phyloP scores from a whole-genome alignment of 2,888 invertebrate species.

The Phrixothrix hirtus region DNA sequence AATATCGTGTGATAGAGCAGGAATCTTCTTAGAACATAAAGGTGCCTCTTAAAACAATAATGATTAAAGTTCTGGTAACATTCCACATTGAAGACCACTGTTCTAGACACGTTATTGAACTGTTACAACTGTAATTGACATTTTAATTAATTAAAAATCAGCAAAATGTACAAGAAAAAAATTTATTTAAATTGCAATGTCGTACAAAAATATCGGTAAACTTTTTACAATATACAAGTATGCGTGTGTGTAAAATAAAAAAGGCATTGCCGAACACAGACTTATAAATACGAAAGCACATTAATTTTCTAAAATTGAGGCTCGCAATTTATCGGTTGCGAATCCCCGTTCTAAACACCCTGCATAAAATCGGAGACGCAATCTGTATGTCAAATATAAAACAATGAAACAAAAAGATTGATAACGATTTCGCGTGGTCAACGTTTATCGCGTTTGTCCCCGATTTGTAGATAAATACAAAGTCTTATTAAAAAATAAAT shows the following conservation, averaged over 20 bases:
- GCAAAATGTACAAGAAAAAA: slow-evolving; percentile 24
- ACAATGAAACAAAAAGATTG: neutral
- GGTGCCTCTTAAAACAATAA: no score
- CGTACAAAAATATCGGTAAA: slow-evolving; percentile 47
- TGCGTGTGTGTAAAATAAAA: slow-evolving; percentile 8
- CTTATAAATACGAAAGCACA: slow-evolving; percentile 1
- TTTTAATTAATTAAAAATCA: neutral
- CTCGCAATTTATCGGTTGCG: no score
- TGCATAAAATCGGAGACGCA: slow-evolving; percentile 34
- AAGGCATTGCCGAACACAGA: neutral
- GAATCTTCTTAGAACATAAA: no score
- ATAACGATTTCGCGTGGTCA: neutral
- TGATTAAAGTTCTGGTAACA: no score
- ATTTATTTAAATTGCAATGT: slow-evolving; percentile 40
- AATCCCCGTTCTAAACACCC: slow-evolving; percentile 35
- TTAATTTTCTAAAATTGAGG: no score
- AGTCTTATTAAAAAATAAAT: neutral
- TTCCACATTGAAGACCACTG: no score
- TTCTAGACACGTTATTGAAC: no score
- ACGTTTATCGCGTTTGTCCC: neutral
- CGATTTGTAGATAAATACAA: neutral
- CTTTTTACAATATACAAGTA: slow-evolving; percentile 42
- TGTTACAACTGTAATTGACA: no score
- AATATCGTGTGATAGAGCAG: no score
- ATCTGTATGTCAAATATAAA: slow-evolving; percentile 9